Evolutionary conservation across 2,888 invertebrate genomes (phyloP).

Genomic region (Eurytoma californica): DNA sequence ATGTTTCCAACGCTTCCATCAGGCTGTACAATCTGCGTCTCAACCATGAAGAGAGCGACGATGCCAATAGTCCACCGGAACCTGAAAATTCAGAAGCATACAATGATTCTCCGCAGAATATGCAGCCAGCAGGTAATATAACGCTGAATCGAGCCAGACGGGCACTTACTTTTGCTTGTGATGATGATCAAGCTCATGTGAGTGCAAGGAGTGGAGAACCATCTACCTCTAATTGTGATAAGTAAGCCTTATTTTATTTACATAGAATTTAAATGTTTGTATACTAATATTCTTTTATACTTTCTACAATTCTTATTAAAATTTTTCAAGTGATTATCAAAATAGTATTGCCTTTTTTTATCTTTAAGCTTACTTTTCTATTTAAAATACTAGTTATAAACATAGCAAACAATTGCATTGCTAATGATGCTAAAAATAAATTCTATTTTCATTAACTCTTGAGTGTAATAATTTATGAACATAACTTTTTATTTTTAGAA

Average conservation of each 20-base stretch:
- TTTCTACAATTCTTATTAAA: too few relatives aligned
- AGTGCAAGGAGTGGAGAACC: constrained; percentile 61
- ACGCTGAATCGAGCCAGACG: constrained; percentile 65
- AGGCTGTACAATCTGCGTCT: constrained; percentile 64
- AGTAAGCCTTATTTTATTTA: constrained; percentile 57
- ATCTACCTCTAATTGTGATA: constrained; percentile 63
- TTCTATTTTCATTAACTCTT: neutral
- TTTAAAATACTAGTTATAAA: constrained; percentile 4
- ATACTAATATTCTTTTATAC: too few relatives aligned
- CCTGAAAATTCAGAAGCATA: constrained; percentile 57
- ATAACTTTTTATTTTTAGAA: too few relatives aligned
- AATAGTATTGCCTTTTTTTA: too few relatives aligned
- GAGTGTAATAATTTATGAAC: neutral
- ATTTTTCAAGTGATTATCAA: too few relatives aligned
- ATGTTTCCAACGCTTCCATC: constrained; percentile 60
- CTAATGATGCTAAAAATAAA: constrained; percentile 7
- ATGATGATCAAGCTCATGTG: constrained; percentile 65
- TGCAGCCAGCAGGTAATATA: constrained; percentile 64
- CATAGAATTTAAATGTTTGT: too few relatives aligned
- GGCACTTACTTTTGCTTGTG: constrained; percentile 66
- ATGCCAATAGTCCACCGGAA: constrained; percentile 53
- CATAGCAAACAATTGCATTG: constrained; percentile 10
- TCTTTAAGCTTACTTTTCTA: neutral
- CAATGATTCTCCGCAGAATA: constrained; percentile 65
- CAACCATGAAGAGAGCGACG: constrained; percentile 60